phyloP scores from a whole-genome alignment of 2,113 vertebrate species.

The Aix galericulata region DNA sequence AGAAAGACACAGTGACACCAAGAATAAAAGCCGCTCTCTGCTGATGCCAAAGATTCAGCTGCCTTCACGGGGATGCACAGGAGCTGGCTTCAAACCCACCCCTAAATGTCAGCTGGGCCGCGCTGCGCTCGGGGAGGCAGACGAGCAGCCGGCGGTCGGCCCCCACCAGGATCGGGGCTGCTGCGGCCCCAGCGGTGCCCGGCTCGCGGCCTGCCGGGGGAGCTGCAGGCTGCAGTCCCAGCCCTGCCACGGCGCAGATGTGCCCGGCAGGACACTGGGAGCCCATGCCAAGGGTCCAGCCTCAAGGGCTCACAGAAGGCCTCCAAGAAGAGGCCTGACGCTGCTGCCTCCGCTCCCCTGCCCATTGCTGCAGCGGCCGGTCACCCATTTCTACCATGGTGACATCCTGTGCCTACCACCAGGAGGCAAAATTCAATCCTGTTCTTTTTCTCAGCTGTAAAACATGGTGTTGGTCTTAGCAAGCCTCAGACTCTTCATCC shows the following conservation, averaged over 20 bases:
- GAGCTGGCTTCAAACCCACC: background rate
- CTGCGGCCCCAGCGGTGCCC: background rate
- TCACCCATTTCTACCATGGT: fast-evolving
- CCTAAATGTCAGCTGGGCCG: background rate
- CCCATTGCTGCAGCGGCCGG: fast-evolving
- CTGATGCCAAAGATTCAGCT: background rate
- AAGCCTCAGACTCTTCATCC: background rate
- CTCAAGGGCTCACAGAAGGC: background rate
- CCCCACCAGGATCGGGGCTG: fast-evolving
- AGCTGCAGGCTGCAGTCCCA: background rate
- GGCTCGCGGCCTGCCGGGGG: fast-evolving
- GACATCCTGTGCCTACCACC: background rate
- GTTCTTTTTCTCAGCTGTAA: background rate
- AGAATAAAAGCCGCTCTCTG: background rate
- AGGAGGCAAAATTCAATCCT: background rate
- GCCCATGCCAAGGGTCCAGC: fast-evolving
- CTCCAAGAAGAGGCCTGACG: background rate
- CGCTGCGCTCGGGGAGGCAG: background rate
- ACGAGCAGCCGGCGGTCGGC: too few relatives aligned
- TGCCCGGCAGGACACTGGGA: background rate
- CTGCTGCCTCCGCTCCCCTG: background rate
- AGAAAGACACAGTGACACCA: background rate
- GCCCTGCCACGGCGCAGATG: fast-evolving
- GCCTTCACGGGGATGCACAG: fast-evolving
- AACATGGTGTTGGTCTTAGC: background rate